Conservation (phyloP, 2,113 vertebrate genomes). For the Nothoprocta perdicaria region DNA sequence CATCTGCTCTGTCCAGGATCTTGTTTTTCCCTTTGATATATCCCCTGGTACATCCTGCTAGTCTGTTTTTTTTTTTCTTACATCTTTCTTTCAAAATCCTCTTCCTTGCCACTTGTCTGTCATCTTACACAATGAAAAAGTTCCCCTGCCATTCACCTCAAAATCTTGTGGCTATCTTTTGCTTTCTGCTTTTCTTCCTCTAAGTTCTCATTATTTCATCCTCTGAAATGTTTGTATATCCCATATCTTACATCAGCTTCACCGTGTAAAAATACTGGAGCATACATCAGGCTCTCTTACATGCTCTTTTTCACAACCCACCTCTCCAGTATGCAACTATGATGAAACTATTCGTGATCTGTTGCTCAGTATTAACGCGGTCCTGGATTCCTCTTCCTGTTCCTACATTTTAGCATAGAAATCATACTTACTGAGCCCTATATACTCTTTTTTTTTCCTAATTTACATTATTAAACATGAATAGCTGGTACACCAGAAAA, state of each 20-base stretch:
- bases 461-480: neutral
- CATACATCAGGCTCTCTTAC: neutral
- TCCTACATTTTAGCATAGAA: neutral
- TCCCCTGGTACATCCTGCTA: neutral
- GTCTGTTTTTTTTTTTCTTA: neutral
- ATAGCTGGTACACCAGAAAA: neutral
- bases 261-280: neutral
- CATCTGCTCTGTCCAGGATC: neutral
- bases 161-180: neutral
- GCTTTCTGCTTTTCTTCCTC: neutral
- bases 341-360: neutral
- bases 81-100: neutral
- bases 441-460: neutral
- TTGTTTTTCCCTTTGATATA: neutral
- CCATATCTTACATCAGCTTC: neutral
- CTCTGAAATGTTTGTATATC: neutral
- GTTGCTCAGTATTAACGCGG: neutral
- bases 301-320: neutral
- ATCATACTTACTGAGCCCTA: neutral
- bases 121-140: neutral
- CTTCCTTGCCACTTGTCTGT: neutral
- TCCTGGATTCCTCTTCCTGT: neutral
- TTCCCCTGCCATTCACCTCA: neutral
- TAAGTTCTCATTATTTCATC: conserved; percentile 34
- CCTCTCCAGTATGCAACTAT: neutral